Percentiles rank a stretch among this genome's conserved stretches.
phyloP scores from a whole-genome alignment of 2,888 invertebrate genomes.

The Caenorhabditis japonica region DNA sequence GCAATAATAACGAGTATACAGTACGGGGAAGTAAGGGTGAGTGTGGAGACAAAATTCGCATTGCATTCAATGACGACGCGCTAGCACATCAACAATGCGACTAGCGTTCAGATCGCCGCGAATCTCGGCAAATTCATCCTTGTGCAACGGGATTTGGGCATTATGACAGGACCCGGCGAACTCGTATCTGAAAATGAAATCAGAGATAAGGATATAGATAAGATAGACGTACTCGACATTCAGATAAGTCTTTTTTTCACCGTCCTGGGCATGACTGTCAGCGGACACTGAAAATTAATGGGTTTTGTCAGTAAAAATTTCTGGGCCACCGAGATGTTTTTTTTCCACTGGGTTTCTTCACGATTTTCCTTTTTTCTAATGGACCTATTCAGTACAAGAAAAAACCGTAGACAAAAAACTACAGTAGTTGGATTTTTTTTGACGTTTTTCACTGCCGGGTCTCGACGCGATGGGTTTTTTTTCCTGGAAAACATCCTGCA shows the following conservation, averaged over 20 bases:
- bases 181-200: conserved; percentile 11
- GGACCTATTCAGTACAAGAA: no score
- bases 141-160: conserved; percentile 30
- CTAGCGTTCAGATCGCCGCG: conserved; percentile 12
- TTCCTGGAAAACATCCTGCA: no score
- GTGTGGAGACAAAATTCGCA: not conserved
- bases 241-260: conserved; percentile 28
- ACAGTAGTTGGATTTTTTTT: no score
- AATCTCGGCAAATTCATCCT: conserved; percentile 29
- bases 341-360: no score
- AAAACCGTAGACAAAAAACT: no score
- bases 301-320: no score
- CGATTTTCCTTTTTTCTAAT: no score
- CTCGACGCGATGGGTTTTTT: no score
- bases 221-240: conserved; percentile 24
- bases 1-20: not conserved
- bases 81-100: conserved; percentile 13
- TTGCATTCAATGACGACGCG: not conserved
- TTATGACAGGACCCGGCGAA: not conserved
- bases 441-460: no score
- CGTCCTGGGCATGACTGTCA: conserved; percentile 18
- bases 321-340: no score
- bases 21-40: not conserved
- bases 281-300: conserved; percentile 24
- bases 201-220: not conserved